Evolutionary conservation across 2,888 invertebrate genomes (phyloP), one percentile per base, ranked within the genome.

Genomic region (Ganaspis brasiliensis): DNA sequence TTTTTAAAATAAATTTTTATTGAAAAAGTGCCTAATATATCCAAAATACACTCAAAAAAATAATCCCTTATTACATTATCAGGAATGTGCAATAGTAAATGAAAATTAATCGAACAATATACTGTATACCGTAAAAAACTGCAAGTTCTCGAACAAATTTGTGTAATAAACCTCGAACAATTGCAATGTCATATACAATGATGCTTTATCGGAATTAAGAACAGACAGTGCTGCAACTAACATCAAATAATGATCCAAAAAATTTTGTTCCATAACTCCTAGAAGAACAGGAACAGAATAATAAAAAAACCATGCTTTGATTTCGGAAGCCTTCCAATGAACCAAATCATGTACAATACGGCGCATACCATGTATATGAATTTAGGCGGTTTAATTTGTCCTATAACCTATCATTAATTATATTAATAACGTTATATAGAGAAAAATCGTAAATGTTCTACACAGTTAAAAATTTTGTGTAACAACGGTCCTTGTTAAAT

Each of bases 291-390:
- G 72, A 37, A 72, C 37, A 19, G 63, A 74, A 55, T 74, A 77
- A 49, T 71, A 70, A 63, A 74, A 80, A 4, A 76, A 63, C 57
- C 57, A 79, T 9, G 10, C 40, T 70, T 79, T 79, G 1, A 79
- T 67, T 71, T 81, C 79, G 0, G 73, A 77, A 16, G 79, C 77
- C 72, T 81, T 77, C 81, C 73, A 81, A 67, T 77, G 77, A 14
- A 72, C 8, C 45, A 80, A 73, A 57, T 80, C 75, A 16, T 74
- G 26, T 19, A 75, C 37, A 31, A 19, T 52, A 2, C 72, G 73
- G 1, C 75, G 79, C 73, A 80, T 71, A 37, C 77, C 45, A 31
- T 79, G 77, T 1, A 77, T 61, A 37, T n/a, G n/a, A 76, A 77
- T 74, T 75, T 76, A 21, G 78, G 75, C 19, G 75, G 74, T 63